Conservation (phyloP, 1,140 invertebrate species). For the Metaphire vulgaris region DNA sequence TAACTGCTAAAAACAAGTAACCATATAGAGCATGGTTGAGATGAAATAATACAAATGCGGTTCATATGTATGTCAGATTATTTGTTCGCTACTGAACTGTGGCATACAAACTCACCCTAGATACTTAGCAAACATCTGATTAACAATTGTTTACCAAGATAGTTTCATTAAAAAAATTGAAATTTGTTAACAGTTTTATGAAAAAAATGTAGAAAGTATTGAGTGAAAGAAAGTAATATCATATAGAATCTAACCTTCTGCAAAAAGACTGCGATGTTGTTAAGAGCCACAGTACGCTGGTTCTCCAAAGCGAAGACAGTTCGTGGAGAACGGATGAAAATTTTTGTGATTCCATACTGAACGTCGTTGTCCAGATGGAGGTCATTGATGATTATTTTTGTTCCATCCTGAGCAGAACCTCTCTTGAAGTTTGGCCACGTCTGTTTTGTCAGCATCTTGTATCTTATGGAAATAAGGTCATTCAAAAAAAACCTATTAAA, state of each 20-base stretch:
- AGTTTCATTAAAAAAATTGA: too few species aligned
- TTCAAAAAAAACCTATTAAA: conserved; percentile 5
- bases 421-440: conserved; percentile 90
- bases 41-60: too few species aligned
- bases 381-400: conserved; percentile 72
- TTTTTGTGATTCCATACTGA: conserved; percentile 86
- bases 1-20: too few species aligned
- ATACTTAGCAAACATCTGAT: too few species aligned
- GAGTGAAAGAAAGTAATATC: neutral
- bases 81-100: too few species aligned
- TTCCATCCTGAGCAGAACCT: conserved; percentile 70
- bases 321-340: conserved; percentile 83
- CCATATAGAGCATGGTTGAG: too few species aligned
- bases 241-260: conserved; percentile 66
- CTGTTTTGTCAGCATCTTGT: conserved; percentile 89
- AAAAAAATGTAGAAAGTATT: too few species aligned
- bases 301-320: conserved; percentile 84
- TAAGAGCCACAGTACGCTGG: conserved; percentile 65
- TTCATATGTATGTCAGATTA: too few species aligned
- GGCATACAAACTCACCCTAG: too few species aligned
- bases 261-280: conserved; percentile 79
- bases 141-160: too few species aligned
- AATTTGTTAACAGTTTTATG: too few species aligned
- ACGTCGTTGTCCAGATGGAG: conserved; percentile 74
- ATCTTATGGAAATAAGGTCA: conserved; percentile 57